A percentile compares a stretch with the other conserved stretches of the same genome.
Conservation (phyloP, 2,888 invertebrate genomes). For the Nomada hirtipes region DNA sequence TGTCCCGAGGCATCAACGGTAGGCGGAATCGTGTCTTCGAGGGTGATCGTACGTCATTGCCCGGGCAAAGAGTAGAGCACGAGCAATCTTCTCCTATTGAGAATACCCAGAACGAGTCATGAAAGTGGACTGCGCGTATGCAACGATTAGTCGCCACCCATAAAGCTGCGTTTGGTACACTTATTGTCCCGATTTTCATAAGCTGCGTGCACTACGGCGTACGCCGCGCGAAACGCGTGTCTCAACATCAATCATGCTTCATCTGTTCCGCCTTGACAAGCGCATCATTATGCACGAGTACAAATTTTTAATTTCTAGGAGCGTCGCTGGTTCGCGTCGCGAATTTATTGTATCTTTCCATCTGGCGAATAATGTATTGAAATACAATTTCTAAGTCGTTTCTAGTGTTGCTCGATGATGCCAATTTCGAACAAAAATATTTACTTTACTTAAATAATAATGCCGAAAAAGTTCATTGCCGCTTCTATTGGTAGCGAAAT, state of each 20-base stretch:
- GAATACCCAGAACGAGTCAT: slow-evolving; percentile 52
- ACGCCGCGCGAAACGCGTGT: slow-evolving; percentile 15
- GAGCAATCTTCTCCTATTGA: slow-evolving; percentile 50
- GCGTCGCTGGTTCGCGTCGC: neutral
- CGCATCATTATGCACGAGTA: slow-evolving; percentile 5
- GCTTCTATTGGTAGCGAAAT: too few relatives aligned
- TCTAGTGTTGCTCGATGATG: slow-evolving; percentile 19
- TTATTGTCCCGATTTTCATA: slow-evolving; percentile 55
- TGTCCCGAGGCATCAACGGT: slow-evolving; percentile 32
- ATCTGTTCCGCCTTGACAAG: slow-evolving; percentile 37
- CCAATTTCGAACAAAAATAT: slow-evolving; percentile 19
- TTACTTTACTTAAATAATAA: slow-evolving; percentile 34
- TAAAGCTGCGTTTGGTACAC: slow-evolving; percentile 47
- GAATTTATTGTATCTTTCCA: slow-evolving; percentile 20
- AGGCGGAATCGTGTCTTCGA: slow-evolving; percentile 39
- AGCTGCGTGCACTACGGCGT: slow-evolving; percentile 2
- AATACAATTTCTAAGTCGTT: slow-evolving; percentile 12
- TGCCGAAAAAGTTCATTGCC: slow-evolving; percentile 30
- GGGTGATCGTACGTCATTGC: slow-evolving; percentile 58
- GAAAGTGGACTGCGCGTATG: slow-evolving; percentile 44
- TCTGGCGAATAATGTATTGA: neutral
- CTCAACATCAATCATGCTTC: slow-evolving; percentile 45
- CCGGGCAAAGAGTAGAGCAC: slow-evolving; percentile 33
- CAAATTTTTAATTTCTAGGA: slow-evolving; percentile 1
- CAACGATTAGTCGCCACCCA: slow-evolving; percentile 60